phyloP scores from a whole-genome alignment of 2,113 vertebrate genomes.

The Hemibagrus wyckioides region DNA sequence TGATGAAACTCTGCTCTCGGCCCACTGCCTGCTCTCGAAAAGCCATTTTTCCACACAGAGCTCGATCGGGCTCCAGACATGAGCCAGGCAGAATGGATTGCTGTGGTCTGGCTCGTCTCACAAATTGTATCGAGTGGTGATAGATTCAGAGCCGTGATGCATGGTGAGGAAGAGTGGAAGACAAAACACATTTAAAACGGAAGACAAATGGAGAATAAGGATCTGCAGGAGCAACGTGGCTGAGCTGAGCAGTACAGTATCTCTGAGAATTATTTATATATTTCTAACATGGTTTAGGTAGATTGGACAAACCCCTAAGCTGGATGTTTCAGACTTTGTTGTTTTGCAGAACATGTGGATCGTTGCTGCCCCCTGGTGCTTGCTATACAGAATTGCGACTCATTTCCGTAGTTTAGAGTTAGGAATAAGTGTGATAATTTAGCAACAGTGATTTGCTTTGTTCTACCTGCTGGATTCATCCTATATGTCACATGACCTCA shows the following conservation, averaged over 20 bases:
- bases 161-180: conserved; percentile 23
- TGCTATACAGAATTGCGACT: background rate
- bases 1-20: conserved; percentile 17
- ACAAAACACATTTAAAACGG: conserved; percentile 1
- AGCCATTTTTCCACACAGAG: conserved; percentile 33
- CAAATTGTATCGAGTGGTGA: conserved; percentile 33
- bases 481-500: background rate
- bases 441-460: too few relatives aligned
- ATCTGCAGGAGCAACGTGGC: background rate
- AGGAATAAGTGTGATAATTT: background rate
- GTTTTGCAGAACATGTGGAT: background rate
- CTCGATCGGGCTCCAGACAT: conserved; percentile 9
- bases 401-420: background rate
- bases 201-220: background rate
- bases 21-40: conserved; percentile 9
- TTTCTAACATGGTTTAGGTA: background rate
- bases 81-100: background rate
- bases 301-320: background rate
- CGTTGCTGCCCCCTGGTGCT: conserved; percentile 30
- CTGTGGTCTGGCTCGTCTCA: conserved; percentile 25
- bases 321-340: background rate
- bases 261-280: background rate
- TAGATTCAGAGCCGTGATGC: conserved; percentile 3
- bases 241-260: background rate
- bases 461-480: background rate